These are phyloP conservation scores for Eulithis prunata DNA, from an alignment of 2,888 invertebrate species.

Conservation along the genomic window DNA sequence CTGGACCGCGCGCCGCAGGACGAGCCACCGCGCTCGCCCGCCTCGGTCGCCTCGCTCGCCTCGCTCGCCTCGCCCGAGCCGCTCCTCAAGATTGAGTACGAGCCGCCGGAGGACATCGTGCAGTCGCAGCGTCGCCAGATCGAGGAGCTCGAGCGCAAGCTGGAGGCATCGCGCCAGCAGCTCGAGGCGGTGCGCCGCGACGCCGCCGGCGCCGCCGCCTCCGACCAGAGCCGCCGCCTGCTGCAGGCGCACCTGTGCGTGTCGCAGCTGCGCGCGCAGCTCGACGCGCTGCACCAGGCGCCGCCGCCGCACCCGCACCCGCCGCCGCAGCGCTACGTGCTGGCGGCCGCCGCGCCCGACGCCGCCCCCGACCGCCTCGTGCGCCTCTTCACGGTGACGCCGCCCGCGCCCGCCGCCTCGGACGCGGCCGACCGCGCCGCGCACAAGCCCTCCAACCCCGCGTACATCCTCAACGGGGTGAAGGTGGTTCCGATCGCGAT, in stretches of 20 bases:
- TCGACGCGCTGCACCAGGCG: conserved; percentile 83
- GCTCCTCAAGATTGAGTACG: conserved; percentile 63
- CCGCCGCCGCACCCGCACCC: conserved; percentile 69
- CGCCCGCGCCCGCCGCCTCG: conserved; percentile 51
- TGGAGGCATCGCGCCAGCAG: conserved; percentile 91
- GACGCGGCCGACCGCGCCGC: conserved; percentile 42
- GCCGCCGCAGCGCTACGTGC: conserved; percentile 73
- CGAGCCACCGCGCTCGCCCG: conserved; percentile 75
- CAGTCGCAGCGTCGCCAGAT: conserved; percentile 93
- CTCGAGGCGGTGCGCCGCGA: conserved; percentile 87
- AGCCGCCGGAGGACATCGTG: conserved; percentile 88
- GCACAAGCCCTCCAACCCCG: conserved; percentile 70
- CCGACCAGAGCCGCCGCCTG: conserved; percentile 74
- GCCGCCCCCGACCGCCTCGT: conserved; percentile 57
- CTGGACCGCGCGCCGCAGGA: conserved; percentile 67
- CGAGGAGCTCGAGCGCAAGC: conserved; percentile 92
- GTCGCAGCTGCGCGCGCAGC: conserved; percentile 84
- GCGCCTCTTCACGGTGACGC: conserved; percentile 64
- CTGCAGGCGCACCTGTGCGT: conserved; percentile 87
- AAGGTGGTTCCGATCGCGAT: conserved; percentile 81
- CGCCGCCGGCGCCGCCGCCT: conserved; percentile 79
- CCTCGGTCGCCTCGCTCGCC: conserved; percentile 62
- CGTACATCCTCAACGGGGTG: conserved; percentile 87
- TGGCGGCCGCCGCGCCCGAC: conserved; percentile 66
- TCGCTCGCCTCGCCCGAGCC: conserved; percentile 58